Conservation (phyloP, 2,797 vertebrate species). For the Eupleurogrammus muticus region DNA sequence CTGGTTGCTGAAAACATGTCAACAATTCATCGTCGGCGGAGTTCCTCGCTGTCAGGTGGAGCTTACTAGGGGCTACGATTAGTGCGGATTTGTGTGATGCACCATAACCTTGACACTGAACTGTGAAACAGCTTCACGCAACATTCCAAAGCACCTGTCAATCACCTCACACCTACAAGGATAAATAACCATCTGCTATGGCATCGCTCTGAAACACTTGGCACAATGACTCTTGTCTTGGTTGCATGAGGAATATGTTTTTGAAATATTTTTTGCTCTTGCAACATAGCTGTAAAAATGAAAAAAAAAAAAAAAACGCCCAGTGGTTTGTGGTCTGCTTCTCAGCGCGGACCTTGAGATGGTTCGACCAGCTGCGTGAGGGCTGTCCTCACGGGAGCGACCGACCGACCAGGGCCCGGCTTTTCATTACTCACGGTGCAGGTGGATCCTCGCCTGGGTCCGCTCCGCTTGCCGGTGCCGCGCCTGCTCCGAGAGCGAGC, state of each 20-base stretch:
- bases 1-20: constrained; percentile 79
- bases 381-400: constrained; percentile 55
- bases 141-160: constrained; percentile 82
- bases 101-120: constrained; percentile 82
- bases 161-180: constrained; percentile 78
- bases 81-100: constrained; percentile 82
- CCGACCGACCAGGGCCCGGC: constrained; percentile 64
- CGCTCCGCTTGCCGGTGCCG: constrained; percentile 40
- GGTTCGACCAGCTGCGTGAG: constrained; percentile 72
- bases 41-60: constrained; percentile 81
- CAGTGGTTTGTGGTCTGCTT: constrained; percentile 41
- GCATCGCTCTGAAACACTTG: constrained; percentile 56
- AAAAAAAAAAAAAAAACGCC: too few species aligned
- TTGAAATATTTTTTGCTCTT: constrained; percentile 48
- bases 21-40: constrained; percentile 74
- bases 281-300: constrained; percentile 45
- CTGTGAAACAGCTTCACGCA: constrained; percentile 82
- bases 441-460: constrained; percentile 72
- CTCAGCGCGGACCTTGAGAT: constrained; percentile 73
- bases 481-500: constrained; percentile 43
- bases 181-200: constrained; percentile 75
- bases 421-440: constrained; percentile 66
- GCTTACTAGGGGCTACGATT: constrained; percentile 83
- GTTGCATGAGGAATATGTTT: constrained; percentile 59
- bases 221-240: constrained; percentile 57